Conservation (phyloP, 2,113 vertebrate species). For the Nothobranchius furzeri region DNA sequence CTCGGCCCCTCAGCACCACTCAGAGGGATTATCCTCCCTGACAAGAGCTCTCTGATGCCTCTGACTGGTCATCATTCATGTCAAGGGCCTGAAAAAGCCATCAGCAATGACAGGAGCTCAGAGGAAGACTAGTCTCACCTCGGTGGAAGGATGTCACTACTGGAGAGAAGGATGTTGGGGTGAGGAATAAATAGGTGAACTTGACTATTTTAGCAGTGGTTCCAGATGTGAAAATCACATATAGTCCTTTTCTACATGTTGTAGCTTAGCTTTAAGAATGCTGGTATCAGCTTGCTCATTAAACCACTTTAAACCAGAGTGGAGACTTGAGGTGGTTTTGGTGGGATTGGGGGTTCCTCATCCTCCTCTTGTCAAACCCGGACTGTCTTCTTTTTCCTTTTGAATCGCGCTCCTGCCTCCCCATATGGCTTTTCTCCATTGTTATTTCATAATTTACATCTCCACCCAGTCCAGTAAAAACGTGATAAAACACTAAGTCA, state of each 20-base stretch:
- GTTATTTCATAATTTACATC: neutral
- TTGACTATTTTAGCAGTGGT: constrained; percentile 12
- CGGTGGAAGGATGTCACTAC: constrained; percentile 30
- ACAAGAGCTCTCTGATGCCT: constrained; percentile 51
- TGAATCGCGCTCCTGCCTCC: neutral
- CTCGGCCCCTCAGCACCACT: constrained; percentile 24
- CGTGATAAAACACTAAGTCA: neutral
- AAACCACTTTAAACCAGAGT: too few species aligned
- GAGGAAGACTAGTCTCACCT: constrained; percentile 14
- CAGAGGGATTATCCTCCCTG: constrained; percentile 45
- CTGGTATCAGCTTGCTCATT: too few species aligned
- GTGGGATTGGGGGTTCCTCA: neutral
- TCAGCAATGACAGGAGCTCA: constrained; percentile 11
- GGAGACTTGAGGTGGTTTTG: too few species aligned
- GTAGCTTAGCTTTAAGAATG: neutral
- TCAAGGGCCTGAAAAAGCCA: constrained; percentile 45
- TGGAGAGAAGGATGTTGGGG: constrained; percentile 35
- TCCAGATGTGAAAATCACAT: constrained; percentile 3
- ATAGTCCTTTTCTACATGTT: neutral
- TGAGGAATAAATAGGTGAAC: constrained; percentile 27
- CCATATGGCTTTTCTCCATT: too few species aligned
- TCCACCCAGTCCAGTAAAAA: neutral
- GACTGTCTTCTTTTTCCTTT: neutral
- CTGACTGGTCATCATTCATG: constrained; percentile 54
- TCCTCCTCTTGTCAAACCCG: neutral